Evolutionary conservation across 2,797 vertebrate species (phyloP), one percentile per base, ranked within the genome.

Genomic region (Sphenodon punctatus): DNA sequence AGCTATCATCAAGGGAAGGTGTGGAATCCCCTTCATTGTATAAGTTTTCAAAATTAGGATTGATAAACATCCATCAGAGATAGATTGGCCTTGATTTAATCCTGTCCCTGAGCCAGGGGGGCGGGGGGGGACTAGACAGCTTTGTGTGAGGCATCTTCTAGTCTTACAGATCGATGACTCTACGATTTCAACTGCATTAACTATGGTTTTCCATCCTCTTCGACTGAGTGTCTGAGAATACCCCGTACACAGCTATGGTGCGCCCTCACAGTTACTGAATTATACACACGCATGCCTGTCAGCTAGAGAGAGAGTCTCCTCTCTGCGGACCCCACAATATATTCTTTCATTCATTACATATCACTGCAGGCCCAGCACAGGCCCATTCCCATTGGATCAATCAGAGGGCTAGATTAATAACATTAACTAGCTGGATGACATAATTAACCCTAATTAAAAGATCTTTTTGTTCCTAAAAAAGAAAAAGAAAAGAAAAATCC

Each of bases 391-490:
- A 75, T 63, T 58, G 36, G 49, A 49, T 25, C 71, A 67, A 3
- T 59, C 70, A 45, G 36, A 59, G 41, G 67, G 30, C 56, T 71
- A 55, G 41, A 82, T 84, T 75, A 83, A 81, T 61, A 75, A 56
- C 17, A 36, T 38, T 79, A 84, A 78, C 27, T 38, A 55, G 53
- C 46, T 60, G 30, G 15, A 58, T 71, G 73, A 68, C 45, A 65
- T 51, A 69, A 82, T 76, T 87, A 74, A 78, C 75, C 72, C 73
- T 71, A 84, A 89, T 63, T 80, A 78, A 87, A 41, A 43, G 1
- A 64, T 39, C 25, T 65, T 38, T 58, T 66, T n/a, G 49, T 30
- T 71, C 68, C 56, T 84, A 38, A n/a, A n/a, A n/a, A n/a, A n/a
- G n/a, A n/a, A n/a, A n/a, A n/a, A n/a, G n/a, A n/a, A n/a, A n/a